These are phyloP conservation scores for Phyllostomus discolor DNA, from an alignment of 2,113 vertebrate genomes.

Conservation along the genomic window DNA sequence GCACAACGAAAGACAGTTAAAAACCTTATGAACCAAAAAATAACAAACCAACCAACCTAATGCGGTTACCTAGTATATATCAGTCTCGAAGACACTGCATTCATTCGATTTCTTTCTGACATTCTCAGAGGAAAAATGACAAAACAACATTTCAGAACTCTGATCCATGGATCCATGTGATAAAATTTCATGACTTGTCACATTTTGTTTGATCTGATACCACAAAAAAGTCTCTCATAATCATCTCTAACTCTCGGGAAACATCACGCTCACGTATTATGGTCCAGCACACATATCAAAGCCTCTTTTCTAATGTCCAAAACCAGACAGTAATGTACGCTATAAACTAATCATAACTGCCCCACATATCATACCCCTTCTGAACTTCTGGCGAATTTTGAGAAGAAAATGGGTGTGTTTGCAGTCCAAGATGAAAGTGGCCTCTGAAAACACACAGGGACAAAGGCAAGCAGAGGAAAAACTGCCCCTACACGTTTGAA, in stretches of 20 bases:
- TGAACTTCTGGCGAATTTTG: background rate
- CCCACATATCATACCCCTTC: background rate
- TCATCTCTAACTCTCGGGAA: background rate
- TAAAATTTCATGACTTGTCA: slow-evolving; percentile 33
- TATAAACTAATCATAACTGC: background rate
- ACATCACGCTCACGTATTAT: background rate
- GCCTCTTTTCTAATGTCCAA: slow-evolving; percentile 4
- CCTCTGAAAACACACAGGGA: background rate
- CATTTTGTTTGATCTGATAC: slow-evolving; percentile 10
- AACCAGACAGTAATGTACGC: background rate
- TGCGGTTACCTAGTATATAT: background rate
- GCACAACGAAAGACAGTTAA: background rate
- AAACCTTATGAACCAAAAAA: background rate
- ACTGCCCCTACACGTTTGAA: background rate
- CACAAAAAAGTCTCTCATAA: slow-evolving; percentile 11
- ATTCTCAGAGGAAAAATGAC: slow-evolving; percentile 28
- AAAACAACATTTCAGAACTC: background rate
- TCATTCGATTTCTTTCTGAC: slow-evolving; percentile 56
- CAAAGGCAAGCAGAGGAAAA: background rate
- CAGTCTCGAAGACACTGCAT: background rate
- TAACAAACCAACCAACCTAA: too few relatives aligned
- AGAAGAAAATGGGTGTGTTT: background rate
- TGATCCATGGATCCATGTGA: background rate
- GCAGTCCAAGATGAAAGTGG: background rate
- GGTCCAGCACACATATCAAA: background rate